Base-by-base conservation (phyloP, 2,888 invertebrate genomes). In the Brassicogethes aeneus region DNA sequence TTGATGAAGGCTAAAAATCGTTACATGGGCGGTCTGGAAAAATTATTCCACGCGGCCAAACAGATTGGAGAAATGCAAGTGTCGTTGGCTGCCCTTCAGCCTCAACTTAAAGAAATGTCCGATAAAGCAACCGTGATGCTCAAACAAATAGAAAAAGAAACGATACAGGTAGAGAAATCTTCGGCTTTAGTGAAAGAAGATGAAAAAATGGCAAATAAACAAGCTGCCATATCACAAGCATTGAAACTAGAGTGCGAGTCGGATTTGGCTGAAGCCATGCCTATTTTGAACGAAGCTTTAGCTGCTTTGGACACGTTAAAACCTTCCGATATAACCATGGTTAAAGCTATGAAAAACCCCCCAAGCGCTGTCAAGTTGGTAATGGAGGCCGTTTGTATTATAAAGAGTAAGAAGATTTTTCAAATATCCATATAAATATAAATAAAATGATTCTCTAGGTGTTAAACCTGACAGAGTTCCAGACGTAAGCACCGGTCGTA, bases 191-290 rank as follows among this genome's bases (percentile, higher is more conserved):
- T 94, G 1, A 82, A 83, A 60, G 79, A 82, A 54, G 93, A 94
- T 60, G 93, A 94, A 71, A 82, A 83, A 60, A 78, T 85, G 7
- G 94, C 91, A 2, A 91, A 90, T 57, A 77, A 80, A 37, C 89
- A 93, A 70, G 93, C 93, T 1, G 83, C 85, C 23, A 80, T 81
- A 16, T 85, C 93, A 0, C 82, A 86, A 62, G 81, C 79, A 36
- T 70, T 94, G 16, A 92, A 92, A 68, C 75, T 75, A 50, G 95
- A 95, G 64, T 95, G 94, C 64, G 92, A 94, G 70, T 85, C 87
- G 42, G 94, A 95, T 68, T 74, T 96, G 55, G 92, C 93, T 1
- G 77, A 85, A 55, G 90, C 90, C 3, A 75, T 91, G 47, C 91
- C 91, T 2, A 82, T 87, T 57, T 72, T 91, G 42, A 85, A 88